Conservation (phyloP, 2,888 invertebrate genomes). For the Osmoderma eremita region DNA sequence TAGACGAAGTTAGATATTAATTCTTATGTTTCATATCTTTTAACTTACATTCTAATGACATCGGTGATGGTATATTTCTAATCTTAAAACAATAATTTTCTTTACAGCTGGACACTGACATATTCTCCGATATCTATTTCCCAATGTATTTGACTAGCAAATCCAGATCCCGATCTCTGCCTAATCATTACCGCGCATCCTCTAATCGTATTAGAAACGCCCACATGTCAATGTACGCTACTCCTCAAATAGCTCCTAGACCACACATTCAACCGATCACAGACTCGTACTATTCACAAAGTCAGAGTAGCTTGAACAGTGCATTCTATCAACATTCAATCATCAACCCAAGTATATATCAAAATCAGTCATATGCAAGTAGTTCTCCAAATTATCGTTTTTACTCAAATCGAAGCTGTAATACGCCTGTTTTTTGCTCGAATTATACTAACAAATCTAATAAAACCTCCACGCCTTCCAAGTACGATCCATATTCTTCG, state of each 20-base stretch:
- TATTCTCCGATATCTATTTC: constrained; percentile 80
- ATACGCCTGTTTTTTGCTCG: constrained; percentile 30
- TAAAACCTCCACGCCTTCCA: constrained; percentile 13
- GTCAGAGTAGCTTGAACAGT: constrained; percentile 58
- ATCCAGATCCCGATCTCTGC: constrained; percentile 58
- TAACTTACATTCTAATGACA: background rate
- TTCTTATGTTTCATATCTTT: background rate
- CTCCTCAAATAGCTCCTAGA: constrained; percentile 61
- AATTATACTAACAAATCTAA: constrained; percentile 27
- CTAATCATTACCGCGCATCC: constrained; percentile 58
- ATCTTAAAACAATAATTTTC: constrained; percentile 54
- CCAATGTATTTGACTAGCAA: constrained; percentile 58
- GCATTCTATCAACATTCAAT: constrained; percentile 53
- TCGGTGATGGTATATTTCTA: constrained; percentile 55
- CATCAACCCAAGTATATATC: constrained; percentile 49
- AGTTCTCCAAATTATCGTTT: constrained; percentile 52
- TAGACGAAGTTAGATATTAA: background rate
- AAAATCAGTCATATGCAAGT: constrained; percentile 61
- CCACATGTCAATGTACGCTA: constrained; percentile 62
- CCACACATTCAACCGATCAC: constrained; percentile 51
- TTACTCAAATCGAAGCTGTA: constrained; percentile 19
- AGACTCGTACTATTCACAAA: constrained; percentile 51
- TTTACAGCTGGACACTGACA: constrained; percentile 75
- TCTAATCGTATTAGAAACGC: constrained; percentile 53
- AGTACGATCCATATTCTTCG: constrained; percentile 2